Percentiles rank a stretch among this genome's conserved stretches.
Evolutionary conservation across 2,113 vertebrate species (phyloP).

Genomic region (Monarcha castaneiventris): DNA sequence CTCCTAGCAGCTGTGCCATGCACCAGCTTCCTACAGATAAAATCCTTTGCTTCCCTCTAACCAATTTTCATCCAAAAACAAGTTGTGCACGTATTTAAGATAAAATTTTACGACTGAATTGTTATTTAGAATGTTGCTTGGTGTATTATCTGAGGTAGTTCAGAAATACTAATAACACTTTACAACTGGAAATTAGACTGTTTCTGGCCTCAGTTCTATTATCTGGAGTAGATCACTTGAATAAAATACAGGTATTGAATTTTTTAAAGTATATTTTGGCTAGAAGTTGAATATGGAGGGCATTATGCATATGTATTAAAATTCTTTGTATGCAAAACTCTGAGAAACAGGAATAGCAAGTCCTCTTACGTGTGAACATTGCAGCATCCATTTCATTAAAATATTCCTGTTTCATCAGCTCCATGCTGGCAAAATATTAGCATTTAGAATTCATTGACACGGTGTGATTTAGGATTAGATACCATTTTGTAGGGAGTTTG

Average conservation of each 20-base stretch:
- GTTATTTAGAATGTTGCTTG: background rate
- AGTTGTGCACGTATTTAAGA: background rate
- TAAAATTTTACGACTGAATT: background rate
- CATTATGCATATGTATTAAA: background rate
- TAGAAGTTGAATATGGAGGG: background rate
- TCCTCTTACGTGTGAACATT: background rate
- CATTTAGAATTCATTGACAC: background rate
- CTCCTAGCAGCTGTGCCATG: background rate
- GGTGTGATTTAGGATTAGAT: background rate
- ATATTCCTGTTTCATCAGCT: background rate
- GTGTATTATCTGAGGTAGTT: background rate
- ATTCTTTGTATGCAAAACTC: background rate
- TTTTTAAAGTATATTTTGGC: background rate
- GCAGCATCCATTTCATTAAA: background rate
- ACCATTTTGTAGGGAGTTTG: background rate
- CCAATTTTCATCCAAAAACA: background rate
- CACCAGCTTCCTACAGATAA: background rate
- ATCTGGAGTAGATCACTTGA: background rate
- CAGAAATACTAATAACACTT: background rate
- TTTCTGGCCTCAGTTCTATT: background rate
- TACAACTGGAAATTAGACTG: background rate
- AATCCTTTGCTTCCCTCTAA: background rate
- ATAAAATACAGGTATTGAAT: background rate
- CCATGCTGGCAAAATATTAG: background rate
- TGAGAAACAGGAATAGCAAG: background rate